Percentiles rank a stretch among this genome's conserved stretches.
phyloP scores from a whole-genome alignment of 1,140 invertebrate species.

The Drosophila subobscura region DNA sequence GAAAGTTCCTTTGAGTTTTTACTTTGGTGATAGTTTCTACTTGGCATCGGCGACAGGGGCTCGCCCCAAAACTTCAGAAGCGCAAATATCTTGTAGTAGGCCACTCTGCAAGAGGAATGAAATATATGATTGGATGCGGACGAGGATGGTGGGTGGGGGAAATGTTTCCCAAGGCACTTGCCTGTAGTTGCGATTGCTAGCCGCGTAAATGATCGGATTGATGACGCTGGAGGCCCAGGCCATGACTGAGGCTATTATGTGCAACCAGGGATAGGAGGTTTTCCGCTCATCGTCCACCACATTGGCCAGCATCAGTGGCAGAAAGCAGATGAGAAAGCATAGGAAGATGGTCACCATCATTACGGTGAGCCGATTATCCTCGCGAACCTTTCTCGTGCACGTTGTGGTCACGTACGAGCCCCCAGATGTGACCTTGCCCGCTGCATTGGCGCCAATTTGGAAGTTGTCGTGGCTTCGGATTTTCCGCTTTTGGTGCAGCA shows the following conservation, averaged over 20 bases:
- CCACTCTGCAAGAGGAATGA: conserved; percentile 52
- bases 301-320: conserved; percentile 93
- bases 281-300: conserved; percentile 89
- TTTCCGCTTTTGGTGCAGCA: conserved; percentile 88
- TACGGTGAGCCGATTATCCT: conserved; percentile 91
- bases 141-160: not conserved
- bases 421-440: conserved; percentile 52
- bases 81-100: conserved; percentile 78
- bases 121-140: not conserved
- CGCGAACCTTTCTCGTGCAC: conserved; percentile 84
- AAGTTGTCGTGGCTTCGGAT: conserved; percentile 83
- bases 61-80: conserved; percentile 81
- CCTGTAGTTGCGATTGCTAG: conserved; percentile 91
- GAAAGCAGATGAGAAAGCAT: conserved; percentile 92
- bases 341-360: conserved; percentile 94
- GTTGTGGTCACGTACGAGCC: conserved; percentile 65
- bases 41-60: conserved; percentile 78
- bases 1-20: conserved; percentile 81
- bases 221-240: conserved; percentile 94
- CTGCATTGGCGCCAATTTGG: conserved; percentile 48
- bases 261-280: conserved; percentile 88
- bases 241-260: conserved; percentile 91
- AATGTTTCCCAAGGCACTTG: conserved; percentile 3
- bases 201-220: conserved; percentile 94
- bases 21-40: conserved; percentile 82